Evolutionary conservation across 2,113 vertebrate genomes (phyloP), one percentile per base, ranked within the genome.

Genomic region (Alaudala cheleensis): DNA sequence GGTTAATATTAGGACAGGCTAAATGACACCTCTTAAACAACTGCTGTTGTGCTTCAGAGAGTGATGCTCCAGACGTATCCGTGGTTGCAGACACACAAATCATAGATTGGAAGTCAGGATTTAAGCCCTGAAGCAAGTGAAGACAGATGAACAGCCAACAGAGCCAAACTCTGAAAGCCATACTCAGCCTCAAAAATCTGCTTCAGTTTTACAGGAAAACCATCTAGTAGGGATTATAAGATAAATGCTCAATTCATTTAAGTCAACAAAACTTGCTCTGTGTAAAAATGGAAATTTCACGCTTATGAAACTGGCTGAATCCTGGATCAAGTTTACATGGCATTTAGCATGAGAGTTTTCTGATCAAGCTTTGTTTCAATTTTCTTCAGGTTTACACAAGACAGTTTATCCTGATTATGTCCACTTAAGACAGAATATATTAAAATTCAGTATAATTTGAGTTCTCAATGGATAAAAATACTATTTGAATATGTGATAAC

Each of bases 1-100:
- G 42, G 66, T 50, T 92, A 77, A 57, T 87, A 66, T 82, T 47
- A 92, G 62, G 74, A 66, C 54, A 91, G 42, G 47, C 70, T 78
- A 89, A 92, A 70, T 82, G 71, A 82, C 37, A 82, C 18, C 37
- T 91, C 84, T 71, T 72, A 62, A 88, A 71, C 51, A 47, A 24
- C 28, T 83, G 53, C 56, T 78, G 45, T 21, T 47, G 45, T 28
- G 42, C 65, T 92, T 81, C 70, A 62, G 78, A 89, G 49, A 34
- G 28, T 0, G 3, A 45, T 74, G 51, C 5, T 85, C 40, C 49
- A 85, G 57, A 76, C 0, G 0, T 20, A 28, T n/a, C 61, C 78
- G 60, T 0, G 0, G 34, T 4, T 53, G 49, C 80, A 89, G 37
- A 18, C 37, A 53, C 3, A 25, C 5, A 72, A 39, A 69, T 18